Evolutionary conservation across 2,888 invertebrate species (phyloP).

Genomic region (Leptogaster cylindrica): DNA sequence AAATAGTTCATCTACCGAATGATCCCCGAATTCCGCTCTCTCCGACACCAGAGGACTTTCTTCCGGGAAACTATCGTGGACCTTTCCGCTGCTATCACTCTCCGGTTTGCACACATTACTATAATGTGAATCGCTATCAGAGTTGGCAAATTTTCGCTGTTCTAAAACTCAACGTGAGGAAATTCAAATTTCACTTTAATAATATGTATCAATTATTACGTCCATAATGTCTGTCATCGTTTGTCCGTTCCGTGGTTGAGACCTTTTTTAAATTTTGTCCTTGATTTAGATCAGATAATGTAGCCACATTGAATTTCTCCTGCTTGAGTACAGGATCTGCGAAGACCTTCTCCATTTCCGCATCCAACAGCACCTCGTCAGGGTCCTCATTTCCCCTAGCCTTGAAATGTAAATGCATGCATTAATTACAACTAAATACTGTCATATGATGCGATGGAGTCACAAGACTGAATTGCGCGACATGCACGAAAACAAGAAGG

Average conservation of each 20-base stretch:
- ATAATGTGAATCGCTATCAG: constrained; percentile 19
- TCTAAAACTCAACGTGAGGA: constrained; percentile 50
- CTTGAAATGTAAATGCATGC: constrained; percentile 46
- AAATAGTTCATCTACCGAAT: constrained; percentile 54
- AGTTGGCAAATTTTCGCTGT: constrained; percentile 52
- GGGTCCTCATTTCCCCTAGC: constrained; percentile 66
- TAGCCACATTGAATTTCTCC: constrained; percentile 68
- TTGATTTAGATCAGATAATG: constrained; percentile 59
- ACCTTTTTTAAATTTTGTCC: constrained; percentile 18
- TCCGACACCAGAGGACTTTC: constrained; percentile 62
- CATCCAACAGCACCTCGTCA: constrained; percentile 78
- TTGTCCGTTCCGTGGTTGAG: constrained; percentile 52
- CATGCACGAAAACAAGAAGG: constrained; percentile 2
- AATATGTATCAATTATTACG: constrained; percentile 12
- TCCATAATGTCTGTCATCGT: constrained; percentile 33
- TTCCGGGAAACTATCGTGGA: constrained; percentile 59
- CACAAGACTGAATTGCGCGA: constrained; percentile 5
- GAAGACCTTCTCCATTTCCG: constrained; percentile 89
- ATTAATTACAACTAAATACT: neutral
- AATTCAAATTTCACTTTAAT: neutral
- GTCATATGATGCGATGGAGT: constrained; percentile 10
- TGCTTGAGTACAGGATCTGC: constrained; percentile 68
- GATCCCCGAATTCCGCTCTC: constrained; percentile 61
- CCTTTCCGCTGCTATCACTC: constrained; percentile 7
- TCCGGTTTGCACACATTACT: constrained; percentile 10